Evolutionary conservation across 2,797 vertebrate species (phyloP), one percentile per base, ranked within the genome.

Genomic region (Muscicapa comitata): DNA sequence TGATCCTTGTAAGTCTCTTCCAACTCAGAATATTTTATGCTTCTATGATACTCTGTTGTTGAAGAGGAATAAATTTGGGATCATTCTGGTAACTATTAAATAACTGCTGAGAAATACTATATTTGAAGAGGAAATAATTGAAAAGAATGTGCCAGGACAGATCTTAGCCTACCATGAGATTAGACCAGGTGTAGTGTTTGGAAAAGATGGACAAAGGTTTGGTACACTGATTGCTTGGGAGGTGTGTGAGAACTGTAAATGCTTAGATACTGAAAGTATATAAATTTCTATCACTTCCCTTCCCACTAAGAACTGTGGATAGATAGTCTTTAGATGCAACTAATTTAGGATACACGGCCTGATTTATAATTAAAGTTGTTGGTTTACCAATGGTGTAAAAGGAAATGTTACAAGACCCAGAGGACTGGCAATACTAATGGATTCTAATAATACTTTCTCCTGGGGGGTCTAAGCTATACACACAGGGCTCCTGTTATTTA

Each of bases 311-410:
- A 82, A 67, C 29, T 77, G 53, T 1, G 1, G 21, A 50, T 55
- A 1, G 21, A 50, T 55, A 80, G 59, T 86, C 75, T 86, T 91
- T 83, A 90, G 35, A 82, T 79, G 71, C 59, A 82, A 73, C 63
- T 93, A 71, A 91, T 96, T 94, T 82, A 82, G 92, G 74, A 87
- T 63, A 53, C 42, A 68, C 1, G 12, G 50, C 35, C 66, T 92
- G 54, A 95, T 94, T 91, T 94, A 92, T 88, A 81, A 94, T 95
- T 95, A 77, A 96, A 91, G 38, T 85, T 91, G 67, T 89, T 95
- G 61, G 74, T 87, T 93, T 94, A 93, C 81, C 77, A 91, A 47
- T 25, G 19, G n/a, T 0, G 0, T 84, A 67, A 76, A 92, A 86
- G 59, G 76, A 86, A 92, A 70, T 59, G 57, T 89, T 94, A 87